These are phyloP conservation scores for Macrochelys suwanniensis DNA, from an alignment of 2,797 vertebrate genomes.

Conservation along the genomic window DNA sequence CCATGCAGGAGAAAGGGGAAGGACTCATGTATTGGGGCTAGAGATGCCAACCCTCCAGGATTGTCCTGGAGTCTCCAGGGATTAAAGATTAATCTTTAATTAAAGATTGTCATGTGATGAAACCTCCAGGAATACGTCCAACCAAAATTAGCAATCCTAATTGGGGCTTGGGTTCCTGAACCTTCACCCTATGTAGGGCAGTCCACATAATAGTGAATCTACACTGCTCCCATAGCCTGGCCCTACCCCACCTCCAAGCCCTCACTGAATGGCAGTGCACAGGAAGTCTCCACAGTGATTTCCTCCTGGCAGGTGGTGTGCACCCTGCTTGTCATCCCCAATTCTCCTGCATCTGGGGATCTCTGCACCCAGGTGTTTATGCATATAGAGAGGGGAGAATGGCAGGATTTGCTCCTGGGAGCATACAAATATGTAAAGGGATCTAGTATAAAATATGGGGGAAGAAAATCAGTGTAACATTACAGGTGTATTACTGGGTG, in stretches of 20 bases:
- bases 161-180: not conserved
- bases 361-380: not conserved
- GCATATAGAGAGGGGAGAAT: not conserved
- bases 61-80: no score
- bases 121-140: no score
- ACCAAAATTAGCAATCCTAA: no score
- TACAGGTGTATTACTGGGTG: not conserved
- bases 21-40: not conserved
- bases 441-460: accelerated
- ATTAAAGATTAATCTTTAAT: no score
- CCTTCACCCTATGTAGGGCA: not conserved
- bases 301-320: not conserved
- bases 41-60: not conserved
- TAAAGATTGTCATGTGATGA: no score
- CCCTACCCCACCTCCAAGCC: not conserved
- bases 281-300: accelerated
- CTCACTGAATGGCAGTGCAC: not conserved
- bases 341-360: not conserved
- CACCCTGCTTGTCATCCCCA: not conserved
- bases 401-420: not conserved
- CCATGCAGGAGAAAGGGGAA: not conserved
- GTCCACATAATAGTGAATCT: not conserved
- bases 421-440: accelerated
- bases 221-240: conserved; percentile 1
- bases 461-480: not conserved